Base-by-base conservation (phyloP, 2,888 invertebrate species). In the Ecliptopera silaceata region DNA sequence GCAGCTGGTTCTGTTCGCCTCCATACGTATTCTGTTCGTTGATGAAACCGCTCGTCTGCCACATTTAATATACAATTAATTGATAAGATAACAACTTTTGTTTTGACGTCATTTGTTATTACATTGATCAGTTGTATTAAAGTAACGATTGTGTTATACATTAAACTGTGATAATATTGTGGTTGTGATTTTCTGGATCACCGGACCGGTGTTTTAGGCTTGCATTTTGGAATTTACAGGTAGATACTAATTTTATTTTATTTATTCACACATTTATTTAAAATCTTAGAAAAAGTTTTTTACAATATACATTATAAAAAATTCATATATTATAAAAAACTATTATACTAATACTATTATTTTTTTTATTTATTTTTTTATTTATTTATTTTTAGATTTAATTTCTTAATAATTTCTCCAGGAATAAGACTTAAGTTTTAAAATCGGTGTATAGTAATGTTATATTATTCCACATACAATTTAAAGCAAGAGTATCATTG, bases 11-110 rank as follows among this genome's bases (percentile, higher is more conserved):
- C 66, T 69, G 64, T 73, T 71, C 75, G 66, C 73, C 76, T 75
- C 71, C 85, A 87, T 68, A 85, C 80, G 85, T 84, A 78, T 65
- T 63, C 58, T 61, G 71, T 66, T 53, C 74, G 68, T 72, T 80
- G 84, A 64, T 62, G 66, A 54, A 41, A 59, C 54, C 61, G 60
- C 68, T 63, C 58, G 60, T 67, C 61, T 50, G 29, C 60, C 51
- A 62, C 54, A 62, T 66, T 84, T 81, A 82, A 80, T 76, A 50
- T 65, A 74, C 68, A 76, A 79, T 79, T 82, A 76, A 79, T 66
- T 77, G 83, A 83, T 87, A 83, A 77, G 76, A 64, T 54, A 74
- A 65, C 63, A 68, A 71, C 79, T 77, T 75, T 77, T 71, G 64
- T 50, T 53, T 58, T 69, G 66, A 79, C 80, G 76, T 79, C 76